Base-by-base conservation (phyloP, 2,113 vertebrate species). In the Dicrurus megarhynchus region DNA sequence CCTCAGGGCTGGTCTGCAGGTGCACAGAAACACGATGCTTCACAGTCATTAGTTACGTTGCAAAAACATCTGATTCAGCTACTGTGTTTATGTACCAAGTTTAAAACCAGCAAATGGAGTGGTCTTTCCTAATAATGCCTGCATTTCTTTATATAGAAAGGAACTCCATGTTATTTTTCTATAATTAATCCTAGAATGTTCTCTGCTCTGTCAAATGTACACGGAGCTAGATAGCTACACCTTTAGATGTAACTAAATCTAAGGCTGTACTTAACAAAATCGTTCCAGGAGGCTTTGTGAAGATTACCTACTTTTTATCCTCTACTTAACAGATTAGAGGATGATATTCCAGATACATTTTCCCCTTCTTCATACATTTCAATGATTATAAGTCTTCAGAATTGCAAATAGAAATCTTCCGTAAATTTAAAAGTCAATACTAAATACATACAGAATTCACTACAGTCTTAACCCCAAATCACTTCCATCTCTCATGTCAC, bases 281-380 rank as follows among this genome's bases (percentile, higher is more conserved):
- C 5, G n/a, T 86, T 95, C 53, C 60, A 78, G 50, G 32, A 87
- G 65, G 44, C 19, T 87, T 87, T 60, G 53, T 61, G 41, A 73
- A 87, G 63, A 89, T 75, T 84, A 93, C 42, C 35, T 73, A 70
- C n/a, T 49, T 87, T 77, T 81, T 70, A 91, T 91, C 81, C 50
- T 53, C 77, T 89, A 0, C 10, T 95, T 87, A 93, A 35, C 59
- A 87, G 81, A 94, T 95, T 91, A 95, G n/a, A 89, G 61, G 53
- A 77, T 87, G 50, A 80, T 89, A 84, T 53, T 65, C 16, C 37
- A 64, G 63, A 91, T 22, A 73, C 5, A 7, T 73, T 91, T 94
- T 63, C 53, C 30, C 47, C 73, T 84, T 71, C 7, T 73, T 89
- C n/a, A 47, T 18, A 52, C 9, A 76, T 89, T 87, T 81, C 33